Conservation (phyloP, 2,113 vertebrate genomes). For the Rhinopomastus cyanomelas region DNA sequence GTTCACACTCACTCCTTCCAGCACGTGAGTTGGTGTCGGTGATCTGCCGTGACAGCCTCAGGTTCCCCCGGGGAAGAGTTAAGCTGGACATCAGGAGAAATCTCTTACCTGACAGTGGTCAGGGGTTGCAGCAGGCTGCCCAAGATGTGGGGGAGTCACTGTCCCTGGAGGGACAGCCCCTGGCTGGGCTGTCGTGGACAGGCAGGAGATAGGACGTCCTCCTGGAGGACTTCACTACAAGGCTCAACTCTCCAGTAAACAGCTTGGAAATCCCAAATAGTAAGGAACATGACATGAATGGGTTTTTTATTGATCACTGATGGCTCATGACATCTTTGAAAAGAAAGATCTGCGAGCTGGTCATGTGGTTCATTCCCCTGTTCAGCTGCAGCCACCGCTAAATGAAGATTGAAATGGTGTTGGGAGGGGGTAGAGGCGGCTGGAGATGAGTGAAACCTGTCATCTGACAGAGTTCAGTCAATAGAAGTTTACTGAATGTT, state of each 20-base stretch:
- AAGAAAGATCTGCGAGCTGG: not conserved
- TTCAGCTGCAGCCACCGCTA: not conserved
- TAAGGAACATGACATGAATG: not conserved
- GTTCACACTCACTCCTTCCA: not conserved
- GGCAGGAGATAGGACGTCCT: slow-evolving; percentile 40
- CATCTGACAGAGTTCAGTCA: not conserved
- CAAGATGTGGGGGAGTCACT: too few species aligned
- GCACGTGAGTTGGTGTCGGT: not conserved
- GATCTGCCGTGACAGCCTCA: not conserved
- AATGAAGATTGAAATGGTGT: slow-evolving; percentile 39
- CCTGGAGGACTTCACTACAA: not conserved
- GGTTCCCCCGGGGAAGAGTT: too few species aligned
- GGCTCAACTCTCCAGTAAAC: slow-evolving; percentile 1
- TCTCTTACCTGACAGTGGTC: too few species aligned
- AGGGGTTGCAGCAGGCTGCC: too few species aligned
- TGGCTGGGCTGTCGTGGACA: slow-evolving; percentile 36
- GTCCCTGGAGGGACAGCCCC: not conserved
- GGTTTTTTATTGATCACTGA: slow-evolving; percentile 30
- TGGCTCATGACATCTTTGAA: slow-evolving; percentile 4
- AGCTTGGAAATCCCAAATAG: slow-evolving; percentile 1
- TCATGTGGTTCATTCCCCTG: not conserved
- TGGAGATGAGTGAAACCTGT: not conserved
- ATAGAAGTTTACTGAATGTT: not conserved
- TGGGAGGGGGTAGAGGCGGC: not conserved
- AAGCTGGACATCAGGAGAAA: too few species aligned